Conservation (phyloP, 2,113 vertebrate species). For the Ciconia maguari region DNA sequence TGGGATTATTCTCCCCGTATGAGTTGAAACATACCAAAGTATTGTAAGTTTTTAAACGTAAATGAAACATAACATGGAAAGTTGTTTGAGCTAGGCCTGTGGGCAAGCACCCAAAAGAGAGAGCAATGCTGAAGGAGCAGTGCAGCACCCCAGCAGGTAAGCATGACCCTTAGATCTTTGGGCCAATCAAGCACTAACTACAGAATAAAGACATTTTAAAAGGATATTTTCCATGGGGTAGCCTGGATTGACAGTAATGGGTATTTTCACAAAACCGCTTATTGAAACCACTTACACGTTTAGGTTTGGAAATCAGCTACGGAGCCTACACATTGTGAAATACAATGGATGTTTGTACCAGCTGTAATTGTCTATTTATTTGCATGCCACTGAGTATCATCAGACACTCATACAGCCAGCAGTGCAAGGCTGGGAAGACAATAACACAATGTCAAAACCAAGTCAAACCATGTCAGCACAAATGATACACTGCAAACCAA, state of each 20-base stretch:
- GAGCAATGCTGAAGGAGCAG: not conserved
- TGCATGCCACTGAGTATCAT: conserved; percentile 33
- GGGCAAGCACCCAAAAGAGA: not conserved
- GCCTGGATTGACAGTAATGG: conserved; percentile 12
- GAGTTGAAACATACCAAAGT: not conserved
- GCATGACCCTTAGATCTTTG: not conserved
- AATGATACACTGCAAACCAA: conserved; percentile 27
- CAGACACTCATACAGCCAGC: conserved; percentile 3
- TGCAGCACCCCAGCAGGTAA: not conserved
- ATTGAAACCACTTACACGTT: conserved; percentile 6
- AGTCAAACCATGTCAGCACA: conserved; percentile 14
- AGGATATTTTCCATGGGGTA: not conserved
- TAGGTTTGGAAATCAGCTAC: conserved; percentile 10
- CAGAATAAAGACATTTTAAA: not conserved
- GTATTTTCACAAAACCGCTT: conserved; percentile 14
- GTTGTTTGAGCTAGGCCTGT: not conserved
- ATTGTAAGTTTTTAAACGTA: not conserved
- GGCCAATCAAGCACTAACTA: not conserved
- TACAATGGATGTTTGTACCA: conserved; percentile 16
- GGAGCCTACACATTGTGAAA: not conserved
- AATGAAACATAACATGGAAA: not conserved
- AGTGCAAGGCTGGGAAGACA: conserved; percentile 10
- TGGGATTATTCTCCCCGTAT: not conserved
- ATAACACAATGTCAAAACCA: conserved; percentile 17
- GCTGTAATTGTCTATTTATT: conserved; percentile 48